Evolutionary conservation across 2,113 vertebrate genomes (phyloP).

Genomic region (Entomyzon cyanotis): DNA sequence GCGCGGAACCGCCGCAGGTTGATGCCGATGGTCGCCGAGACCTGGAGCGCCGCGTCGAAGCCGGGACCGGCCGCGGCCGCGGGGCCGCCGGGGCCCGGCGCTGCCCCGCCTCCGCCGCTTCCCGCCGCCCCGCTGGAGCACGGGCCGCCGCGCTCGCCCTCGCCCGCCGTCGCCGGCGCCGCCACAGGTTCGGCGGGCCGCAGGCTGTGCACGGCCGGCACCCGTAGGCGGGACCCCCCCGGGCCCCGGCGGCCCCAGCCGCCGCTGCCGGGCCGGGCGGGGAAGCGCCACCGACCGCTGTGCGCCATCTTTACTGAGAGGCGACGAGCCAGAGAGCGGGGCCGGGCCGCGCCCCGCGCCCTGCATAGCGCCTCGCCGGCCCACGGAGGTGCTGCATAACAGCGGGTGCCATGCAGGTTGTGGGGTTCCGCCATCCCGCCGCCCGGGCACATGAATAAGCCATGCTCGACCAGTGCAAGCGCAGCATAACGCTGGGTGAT

Average conservation of each 20-base stretch:
- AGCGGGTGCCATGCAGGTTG: not conserved
- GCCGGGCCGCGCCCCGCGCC: conserved; percentile 63
- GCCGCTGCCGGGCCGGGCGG: conserved; percentile 97
- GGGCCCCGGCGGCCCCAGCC: conserved; percentile 86
- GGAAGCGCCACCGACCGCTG: conserved; percentile 99
- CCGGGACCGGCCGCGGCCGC: too few species aligned
- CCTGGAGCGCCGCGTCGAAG: too few species aligned
- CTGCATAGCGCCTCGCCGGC: conserved; percentile 1
- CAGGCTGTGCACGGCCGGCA: too few species aligned
- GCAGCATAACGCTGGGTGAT: conserved; percentile 55
- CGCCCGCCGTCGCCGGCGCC: too few species aligned
- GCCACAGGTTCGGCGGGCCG: too few species aligned
- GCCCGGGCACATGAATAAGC: conserved; percentile 83
- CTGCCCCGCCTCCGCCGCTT: too few species aligned
- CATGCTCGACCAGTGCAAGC: conserved; percentile 38
- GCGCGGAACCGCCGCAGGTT: too few species aligned
- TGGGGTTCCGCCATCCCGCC: conserved; percentile 37
- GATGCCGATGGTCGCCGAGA: too few species aligned
- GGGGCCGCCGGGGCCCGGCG: too few species aligned
- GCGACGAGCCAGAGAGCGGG: conserved; percentile 79
- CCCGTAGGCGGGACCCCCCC: not conserved
- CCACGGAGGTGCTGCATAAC: conserved; percentile 10
- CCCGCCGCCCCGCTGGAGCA: too few species aligned
- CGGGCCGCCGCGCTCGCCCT: too few species aligned
- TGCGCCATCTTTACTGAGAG: conserved; percentile 96